These are phyloP conservation scores for Amaurobius ferox DNA, from an alignment of 2,888 invertebrate genomes.

Conservation along the genomic window DNA sequence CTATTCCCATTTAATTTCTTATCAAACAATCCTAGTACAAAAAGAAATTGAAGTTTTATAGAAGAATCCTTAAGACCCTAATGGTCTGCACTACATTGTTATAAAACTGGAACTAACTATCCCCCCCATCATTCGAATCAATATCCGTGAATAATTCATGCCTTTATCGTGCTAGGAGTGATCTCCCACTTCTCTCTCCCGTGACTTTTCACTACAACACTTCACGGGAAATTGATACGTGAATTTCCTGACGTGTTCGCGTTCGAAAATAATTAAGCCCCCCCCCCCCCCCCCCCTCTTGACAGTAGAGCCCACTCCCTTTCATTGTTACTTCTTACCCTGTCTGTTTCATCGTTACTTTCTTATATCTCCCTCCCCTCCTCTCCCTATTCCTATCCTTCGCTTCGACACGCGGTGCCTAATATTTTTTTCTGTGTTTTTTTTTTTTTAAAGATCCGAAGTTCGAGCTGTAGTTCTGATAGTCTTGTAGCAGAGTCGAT, in stretches of 20 bases:
- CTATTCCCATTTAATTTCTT: too few relatives aligned
- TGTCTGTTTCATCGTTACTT: conserved; percentile 6
- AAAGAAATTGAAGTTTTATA: too few relatives aligned
- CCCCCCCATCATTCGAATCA: too few relatives aligned
- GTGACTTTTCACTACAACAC: not conserved
- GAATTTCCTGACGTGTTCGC: not conserved
- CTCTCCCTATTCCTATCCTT: not conserved
- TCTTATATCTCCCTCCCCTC: not conserved
- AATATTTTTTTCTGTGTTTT: not conserved
- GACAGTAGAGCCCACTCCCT: conserved; percentile 36
- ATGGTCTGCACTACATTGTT: too few relatives aligned
- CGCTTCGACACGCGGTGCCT: not conserved
- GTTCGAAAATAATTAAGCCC: not conserved
- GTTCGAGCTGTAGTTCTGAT: conserved; percentile 13
- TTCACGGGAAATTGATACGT: not conserved
- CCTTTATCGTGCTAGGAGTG: too few relatives aligned
- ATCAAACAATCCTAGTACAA: too few relatives aligned
- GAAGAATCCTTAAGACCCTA: too few relatives aligned
- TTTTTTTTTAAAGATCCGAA: not conserved
- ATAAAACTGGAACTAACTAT: too few relatives aligned
- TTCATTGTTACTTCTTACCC: conserved; percentile 52
- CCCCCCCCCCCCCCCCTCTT: not conserved
- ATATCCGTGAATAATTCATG: too few relatives aligned
- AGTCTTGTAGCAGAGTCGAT: conserved; percentile 49
- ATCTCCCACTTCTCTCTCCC: not conserved